Conservation (phyloP, 2,113 vertebrate species). For the Anhinga rufa region DNA sequence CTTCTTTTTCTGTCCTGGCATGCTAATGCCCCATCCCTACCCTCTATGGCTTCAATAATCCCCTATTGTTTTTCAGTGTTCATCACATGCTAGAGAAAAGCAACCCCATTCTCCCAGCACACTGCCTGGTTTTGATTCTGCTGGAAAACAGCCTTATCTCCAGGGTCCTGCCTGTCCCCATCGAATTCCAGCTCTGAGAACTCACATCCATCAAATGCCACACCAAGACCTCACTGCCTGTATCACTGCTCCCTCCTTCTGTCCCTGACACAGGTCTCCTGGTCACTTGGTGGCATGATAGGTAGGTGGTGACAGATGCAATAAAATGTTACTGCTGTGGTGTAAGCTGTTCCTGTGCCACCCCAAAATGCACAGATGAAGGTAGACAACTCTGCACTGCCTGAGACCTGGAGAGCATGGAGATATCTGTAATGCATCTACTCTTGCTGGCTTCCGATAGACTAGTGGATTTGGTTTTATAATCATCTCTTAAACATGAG, state of each 20-base stretch:
- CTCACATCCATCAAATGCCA: fast-evolving
- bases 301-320: not conserved
- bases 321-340: not conserved
- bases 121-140: not conserved
- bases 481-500: fast-evolving
- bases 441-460: not conserved
- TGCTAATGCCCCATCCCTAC: not conserved
- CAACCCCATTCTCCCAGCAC: not conserved
- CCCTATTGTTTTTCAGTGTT: not conserved
- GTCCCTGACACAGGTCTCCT: not conserved
- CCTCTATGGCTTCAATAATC: not conserved
- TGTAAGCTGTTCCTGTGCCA: not conserved
- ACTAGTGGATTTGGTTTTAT: not conserved
- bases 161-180: not conserved
- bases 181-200: not conserved
- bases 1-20: not conserved
- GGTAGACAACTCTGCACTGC: fast-evolving
- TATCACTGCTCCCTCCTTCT: not conserved
- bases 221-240: not conserved
- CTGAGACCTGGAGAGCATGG: fast-evolving
- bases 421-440: not conserved
- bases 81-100: not conserved
- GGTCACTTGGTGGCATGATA: not conserved
- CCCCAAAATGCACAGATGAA: not conserved
- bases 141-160: not conserved